Base-by-base conservation (phyloP, 2,113 vertebrate genomes). In the Misgurnus anguillicaudatus region DNA sequence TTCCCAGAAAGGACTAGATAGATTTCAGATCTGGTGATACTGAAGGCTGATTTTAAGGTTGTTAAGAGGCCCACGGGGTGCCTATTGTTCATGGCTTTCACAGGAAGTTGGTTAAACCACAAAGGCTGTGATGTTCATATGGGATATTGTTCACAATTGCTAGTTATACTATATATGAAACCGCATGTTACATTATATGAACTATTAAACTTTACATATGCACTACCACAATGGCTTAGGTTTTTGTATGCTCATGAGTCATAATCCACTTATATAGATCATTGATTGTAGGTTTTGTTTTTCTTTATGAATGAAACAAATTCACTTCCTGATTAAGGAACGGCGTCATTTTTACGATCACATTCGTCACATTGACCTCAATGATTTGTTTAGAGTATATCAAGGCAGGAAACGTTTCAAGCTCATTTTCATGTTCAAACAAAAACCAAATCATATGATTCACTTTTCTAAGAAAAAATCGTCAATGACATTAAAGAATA, bases 261-360 rank as follows among this genome's bases (percentile, higher is more conserved):
- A n/a, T n/a, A 51, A 51, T 13, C 14, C 48, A 16, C 13, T 14
- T 16, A 51, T 13, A 5, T 51, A 1, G 14, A 51, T 45, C n/a
- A 66, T 11, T 45, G 38, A 65, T 65, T 65, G 17, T 65, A 42
- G 8, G 42, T 17, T 45, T 21, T n/a, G 10, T 66, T 5, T 11
- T 63, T 66, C 41, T 39, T 66, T n/a, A 45, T 66, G 39, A 66
- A 45, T 66, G 24, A 48, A 68, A 51, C 13, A 21, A 36, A 5
- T 48, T 31, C 4, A 31, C 48, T 48, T 48, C 7, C 42, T 51
- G 42, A 67, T 47, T 47, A 14, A 9, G 42, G 41, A 67, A 21
- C 21, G 42, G 38, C 14, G 42, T 47, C 3, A 13, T 45, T 78
- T 72, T 66, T 86, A 80, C 41, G 48, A 87, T 87, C 79, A 55